These are phyloP conservation scores for Corydoras maculifer DNA, from an alignment of 2,113 vertebrate species.

Conservation along the genomic window DNA sequence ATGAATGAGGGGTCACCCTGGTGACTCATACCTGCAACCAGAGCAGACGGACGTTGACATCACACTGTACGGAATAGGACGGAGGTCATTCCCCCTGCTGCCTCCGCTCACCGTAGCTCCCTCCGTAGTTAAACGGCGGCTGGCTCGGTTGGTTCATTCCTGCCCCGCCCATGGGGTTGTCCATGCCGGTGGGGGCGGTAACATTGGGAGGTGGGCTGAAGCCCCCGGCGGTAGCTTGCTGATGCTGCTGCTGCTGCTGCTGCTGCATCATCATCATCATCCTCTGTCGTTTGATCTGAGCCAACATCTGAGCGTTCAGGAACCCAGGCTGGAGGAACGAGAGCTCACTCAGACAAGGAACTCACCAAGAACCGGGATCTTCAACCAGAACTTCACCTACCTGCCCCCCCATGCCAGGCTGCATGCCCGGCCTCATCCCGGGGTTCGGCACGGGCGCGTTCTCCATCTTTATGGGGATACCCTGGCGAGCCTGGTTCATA, in stretches of 20 bases:
- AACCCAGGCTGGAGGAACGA: constrained; percentile 70
- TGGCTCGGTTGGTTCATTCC: constrained; percentile 77
- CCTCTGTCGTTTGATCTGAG: constrained; percentile 85
- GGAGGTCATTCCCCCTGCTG: too few relatives aligned
- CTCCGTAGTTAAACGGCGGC: constrained; percentile 82
- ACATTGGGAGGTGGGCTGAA: constrained; percentile 95
- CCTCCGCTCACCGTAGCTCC: constrained; percentile 66
- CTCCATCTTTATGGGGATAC: constrained; percentile 85
- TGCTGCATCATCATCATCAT: constrained; percentile 85
- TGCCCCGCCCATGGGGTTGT: constrained; percentile 70
- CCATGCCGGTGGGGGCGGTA: constrained; percentile 83
- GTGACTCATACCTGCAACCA: constrained; percentile 78
- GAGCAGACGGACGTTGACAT: constrained; percentile 31
- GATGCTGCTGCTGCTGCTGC: constrained; percentile 36
- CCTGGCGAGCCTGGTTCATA: constrained; percentile 87
- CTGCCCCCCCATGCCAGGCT: constrained; percentile 67
- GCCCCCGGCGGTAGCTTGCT: constrained; percentile 57
- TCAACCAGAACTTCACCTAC: constrained; percentile 46
- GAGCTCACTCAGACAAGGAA: background rate
- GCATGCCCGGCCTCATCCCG: constrained; percentile 75
- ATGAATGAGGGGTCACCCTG: constrained; percentile 83
- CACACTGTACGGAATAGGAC: too few relatives aligned
- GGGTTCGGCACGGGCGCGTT: constrained; percentile 64
- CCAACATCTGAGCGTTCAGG: constrained; percentile 91
- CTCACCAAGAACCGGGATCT: too few relatives aligned